phyloP scores from a whole-genome alignment of 1,140 invertebrate genomes.

The Uloborus diversus region DNA sequence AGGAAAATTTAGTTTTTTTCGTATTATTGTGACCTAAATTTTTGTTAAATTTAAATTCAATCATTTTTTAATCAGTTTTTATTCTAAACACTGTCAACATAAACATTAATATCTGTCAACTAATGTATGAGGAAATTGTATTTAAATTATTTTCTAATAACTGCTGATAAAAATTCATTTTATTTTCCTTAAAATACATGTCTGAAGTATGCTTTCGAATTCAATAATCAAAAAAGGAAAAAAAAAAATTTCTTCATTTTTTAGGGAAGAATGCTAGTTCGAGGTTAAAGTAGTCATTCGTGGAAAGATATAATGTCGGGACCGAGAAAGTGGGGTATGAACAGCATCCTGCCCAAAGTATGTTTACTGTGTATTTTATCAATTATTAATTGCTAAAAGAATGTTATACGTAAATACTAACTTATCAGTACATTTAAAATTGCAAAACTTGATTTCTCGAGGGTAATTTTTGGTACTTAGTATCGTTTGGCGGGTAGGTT shows the following conservation, averaged over 20 bases:
- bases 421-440: not conserved
- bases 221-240: not conserved
- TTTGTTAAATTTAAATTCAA: too few relatives aligned
- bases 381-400: not conserved
- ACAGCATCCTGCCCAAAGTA: conserved; percentile 70
- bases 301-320: conserved; percentile 68
- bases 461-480: not conserved
- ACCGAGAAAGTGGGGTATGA: conserved; percentile 72
- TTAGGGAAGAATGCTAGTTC: conserved; percentile 32
- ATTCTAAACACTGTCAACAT: too few relatives aligned
- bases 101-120: too few relatives aligned
- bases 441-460: not conserved
- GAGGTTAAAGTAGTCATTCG: conserved; percentile 58
- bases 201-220: too few relatives aligned
- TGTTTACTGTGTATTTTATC: conserved; percentile 59
- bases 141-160: too few relatives aligned
- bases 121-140: too few relatives aligned
- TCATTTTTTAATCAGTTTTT: too few relatives aligned
- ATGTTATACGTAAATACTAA: not conserved
- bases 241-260: conserved; percentile 33
- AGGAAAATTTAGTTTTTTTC: too few relatives aligned
- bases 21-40: too few relatives aligned
- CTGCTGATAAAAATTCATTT: too few relatives aligned
- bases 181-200: too few relatives aligned
- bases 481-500: conserved; percentile 46